Evolutionary conservation across 2,888 invertebrate species (phyloP).

Genomic region (Pyralis farinalis): DNA sequence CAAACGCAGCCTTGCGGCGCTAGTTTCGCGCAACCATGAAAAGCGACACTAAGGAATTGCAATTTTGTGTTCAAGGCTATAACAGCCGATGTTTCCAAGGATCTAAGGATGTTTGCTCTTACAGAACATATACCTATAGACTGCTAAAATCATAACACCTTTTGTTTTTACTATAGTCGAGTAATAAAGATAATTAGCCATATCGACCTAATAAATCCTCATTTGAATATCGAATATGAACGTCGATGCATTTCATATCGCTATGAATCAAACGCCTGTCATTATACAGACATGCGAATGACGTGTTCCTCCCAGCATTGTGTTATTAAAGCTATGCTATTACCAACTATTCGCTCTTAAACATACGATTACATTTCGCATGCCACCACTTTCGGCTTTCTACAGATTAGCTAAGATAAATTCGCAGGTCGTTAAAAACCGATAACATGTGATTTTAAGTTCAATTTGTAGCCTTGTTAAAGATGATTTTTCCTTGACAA

Average conservation of each 20-base stretch:
- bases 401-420: constrained; percentile 17
- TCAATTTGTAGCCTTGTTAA: no score
- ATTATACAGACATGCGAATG: constrained; percentile 11
- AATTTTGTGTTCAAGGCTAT: no score
- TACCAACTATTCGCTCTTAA: constrained; percentile 20
- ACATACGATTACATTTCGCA: constrained; percentile 18
- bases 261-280: constrained; percentile 14
- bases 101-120: no score
- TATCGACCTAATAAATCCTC: not conserved
- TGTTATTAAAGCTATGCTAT: constrained; percentile 21
- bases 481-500: not conserved
- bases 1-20: no score
- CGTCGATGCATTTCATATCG: constrained; percentile 6
- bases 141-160: no score
- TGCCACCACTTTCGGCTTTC: constrained; percentile 22
- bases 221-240: not conserved
- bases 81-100: no score
- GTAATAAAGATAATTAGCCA: no score
- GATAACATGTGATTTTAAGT: not conserved
- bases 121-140: no score
- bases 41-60: no score
- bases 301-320: constrained; percentile 15
- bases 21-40: no score
- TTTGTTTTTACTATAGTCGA: no score
- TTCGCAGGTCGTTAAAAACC: constrained; percentile 8